These are phyloP conservation scores for Nysson spinosus DNA, from an alignment of 2,888 invertebrate genomes.

Conservation along the genomic window DNA sequence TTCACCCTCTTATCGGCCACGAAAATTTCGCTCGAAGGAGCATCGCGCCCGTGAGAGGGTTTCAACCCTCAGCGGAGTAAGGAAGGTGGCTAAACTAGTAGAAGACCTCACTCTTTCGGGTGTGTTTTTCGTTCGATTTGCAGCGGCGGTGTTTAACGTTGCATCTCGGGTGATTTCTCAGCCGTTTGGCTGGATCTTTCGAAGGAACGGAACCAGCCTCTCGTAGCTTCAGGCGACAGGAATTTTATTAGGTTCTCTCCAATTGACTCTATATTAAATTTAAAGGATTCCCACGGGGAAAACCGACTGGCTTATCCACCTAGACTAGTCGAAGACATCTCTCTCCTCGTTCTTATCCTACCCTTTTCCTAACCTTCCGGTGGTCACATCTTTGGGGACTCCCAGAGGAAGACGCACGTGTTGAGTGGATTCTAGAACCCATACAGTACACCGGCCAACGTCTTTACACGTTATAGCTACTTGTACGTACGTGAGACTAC, in stretches of 20 bases:
- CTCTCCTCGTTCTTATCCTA: constrained; percentile 43
- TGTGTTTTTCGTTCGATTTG: constrained; percentile 62
- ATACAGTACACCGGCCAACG: constrained; percentile 9
- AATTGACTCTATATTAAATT: constrained; percentile 77
- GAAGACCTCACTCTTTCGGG: constrained; percentile 26
- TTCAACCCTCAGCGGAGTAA: constrained; percentile 4
- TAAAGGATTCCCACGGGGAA: constrained; percentile 69
- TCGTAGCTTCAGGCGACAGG: constrained; percentile 64
- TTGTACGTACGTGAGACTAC: constrained; percentile 33
- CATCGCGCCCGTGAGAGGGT: constrained; percentile 38
- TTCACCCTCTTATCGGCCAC: constrained; percentile 38
- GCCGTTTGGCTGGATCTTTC: constrained; percentile 60
- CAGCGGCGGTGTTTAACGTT: constrained; percentile 71
- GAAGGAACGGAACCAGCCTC: constrained; percentile 19
- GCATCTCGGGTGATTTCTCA: constrained; percentile 71
- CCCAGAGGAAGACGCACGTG: constrained; percentile 57
- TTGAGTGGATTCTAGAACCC: constrained; percentile 48
- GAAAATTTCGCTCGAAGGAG: constrained; percentile 42
- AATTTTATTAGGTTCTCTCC: constrained; percentile 75
- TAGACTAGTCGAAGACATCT: constrained; percentile 34
- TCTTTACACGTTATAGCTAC: constrained; percentile 42
- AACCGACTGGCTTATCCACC: constrained; percentile 56
- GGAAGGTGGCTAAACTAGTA: constrained; percentile 21
- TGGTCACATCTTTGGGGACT: constrained; percentile 57
- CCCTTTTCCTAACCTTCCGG: constrained; percentile 39